Conservation (phyloP, 1,140 invertebrate genomes). For the Laupala kohalensis region DNA sequence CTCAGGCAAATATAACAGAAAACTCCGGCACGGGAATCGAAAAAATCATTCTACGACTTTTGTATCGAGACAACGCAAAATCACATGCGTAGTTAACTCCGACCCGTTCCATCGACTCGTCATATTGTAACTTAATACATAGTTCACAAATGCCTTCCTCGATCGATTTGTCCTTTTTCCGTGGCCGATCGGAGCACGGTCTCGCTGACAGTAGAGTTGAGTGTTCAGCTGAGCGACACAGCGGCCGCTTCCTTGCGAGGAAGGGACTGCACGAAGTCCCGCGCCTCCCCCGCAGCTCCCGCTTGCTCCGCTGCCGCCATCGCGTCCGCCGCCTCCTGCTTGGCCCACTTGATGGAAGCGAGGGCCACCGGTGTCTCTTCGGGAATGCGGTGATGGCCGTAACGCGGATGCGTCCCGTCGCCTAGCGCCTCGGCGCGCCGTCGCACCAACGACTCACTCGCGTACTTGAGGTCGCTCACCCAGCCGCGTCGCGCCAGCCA, state of each 20-base stretch:
- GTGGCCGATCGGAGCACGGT: too few species aligned
- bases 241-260: neutral
- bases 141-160: too few species aligned
- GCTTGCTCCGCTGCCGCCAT: too few species aligned
- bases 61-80: too few species aligned
- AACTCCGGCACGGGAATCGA: neutral
- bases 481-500: conserved; percentile 68
- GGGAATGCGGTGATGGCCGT: neutral
- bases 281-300: too few species aligned
- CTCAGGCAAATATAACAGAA: too few species aligned
- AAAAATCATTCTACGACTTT: neutral
- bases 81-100: too few species aligned
- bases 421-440: conserved; percentile 59
- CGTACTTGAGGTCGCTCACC: conserved; percentile 78
- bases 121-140: too few species aligned
- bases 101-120: too few species aligned
- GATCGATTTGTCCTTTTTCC: too few species aligned
- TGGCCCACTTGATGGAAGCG: neutral
- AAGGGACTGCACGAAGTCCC: neutral
- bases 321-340: neutral
- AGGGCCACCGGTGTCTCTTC: neutral
- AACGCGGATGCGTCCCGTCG: conserved; percentile 47
- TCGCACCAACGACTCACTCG: conserved; percentile 52
- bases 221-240: neutral
- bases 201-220: neutral